Evolutionary conservation across 2,797 vertebrate species (phyloP).

Genomic region (Hemibagrus guttatus): DNA sequence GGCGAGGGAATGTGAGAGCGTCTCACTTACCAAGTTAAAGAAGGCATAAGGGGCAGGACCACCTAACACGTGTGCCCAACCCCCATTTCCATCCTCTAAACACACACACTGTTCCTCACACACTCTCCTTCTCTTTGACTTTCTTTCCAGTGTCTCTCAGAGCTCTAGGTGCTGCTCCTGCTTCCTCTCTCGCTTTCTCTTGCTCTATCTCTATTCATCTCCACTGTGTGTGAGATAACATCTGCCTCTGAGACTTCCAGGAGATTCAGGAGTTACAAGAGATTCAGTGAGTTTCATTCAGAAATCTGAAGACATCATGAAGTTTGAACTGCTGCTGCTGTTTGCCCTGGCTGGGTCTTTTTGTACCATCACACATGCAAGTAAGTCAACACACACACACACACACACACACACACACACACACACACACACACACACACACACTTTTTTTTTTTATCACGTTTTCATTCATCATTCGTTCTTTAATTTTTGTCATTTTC

Average conservation of each 20-base stretch:
- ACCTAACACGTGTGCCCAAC: constrained; percentile 64
- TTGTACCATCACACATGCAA: constrained; percentile 70
- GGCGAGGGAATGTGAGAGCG: constrained; percentile 46
- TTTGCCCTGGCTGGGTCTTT: constrained; percentile 72
- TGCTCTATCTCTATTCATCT: background rate
- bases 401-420: background rate
- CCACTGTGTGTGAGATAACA: constrained; percentile 51
- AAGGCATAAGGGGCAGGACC: constrained; percentile 62
- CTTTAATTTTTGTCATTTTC: constrained; percentile 45
- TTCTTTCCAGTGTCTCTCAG: constrained; percentile 52
- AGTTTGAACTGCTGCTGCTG: constrained; percentile 72
- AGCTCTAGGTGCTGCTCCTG: constrained; percentile 55
- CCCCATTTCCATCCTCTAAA: constrained; percentile 65
- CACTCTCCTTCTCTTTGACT: constrained; percentile 66
- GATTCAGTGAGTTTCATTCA: constrained; percentile 51
- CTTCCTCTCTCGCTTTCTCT: constrained; percentile 52
- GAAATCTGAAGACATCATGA: constrained; percentile 67
- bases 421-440: background rate
- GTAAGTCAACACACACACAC: constrained; percentile 67
- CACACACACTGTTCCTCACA: constrained; percentile 61
- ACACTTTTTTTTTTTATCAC: background rate
- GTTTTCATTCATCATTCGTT: background rate
- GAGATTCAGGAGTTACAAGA: constrained; percentile 48
- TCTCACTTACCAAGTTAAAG: constrained; percentile 36
- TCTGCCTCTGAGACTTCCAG: constrained; percentile 41